Base-by-base conservation (phyloP, 2,113 vertebrate genomes). In the Hipposideros armiger region DNA sequence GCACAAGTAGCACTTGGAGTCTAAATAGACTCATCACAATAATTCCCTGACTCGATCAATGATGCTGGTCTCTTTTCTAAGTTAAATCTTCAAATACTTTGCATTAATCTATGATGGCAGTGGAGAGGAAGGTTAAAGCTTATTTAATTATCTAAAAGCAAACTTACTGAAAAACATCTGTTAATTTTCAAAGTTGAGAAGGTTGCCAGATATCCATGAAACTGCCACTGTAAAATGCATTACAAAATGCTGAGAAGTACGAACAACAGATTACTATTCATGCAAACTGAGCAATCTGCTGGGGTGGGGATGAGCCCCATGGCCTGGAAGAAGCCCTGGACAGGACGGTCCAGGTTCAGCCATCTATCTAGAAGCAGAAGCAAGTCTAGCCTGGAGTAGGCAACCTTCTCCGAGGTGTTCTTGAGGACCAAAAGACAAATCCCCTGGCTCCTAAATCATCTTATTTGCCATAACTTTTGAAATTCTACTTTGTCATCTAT, bases 121-220 rank as follows among this genome's bases (percentile, higher is more conserved):
- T 72, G 17, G 10, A 88, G n/a, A 36, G 62, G 26, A 92, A 94
- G 62, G 42, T 78, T 66, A 72, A 78, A 83, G 69, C 36, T 50
- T 72, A 40, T 14, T 93, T 62, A 90, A 66, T 87, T 47, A 82
- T n/a, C 56, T 96, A 78, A 84, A 90, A 92, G 45, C 47, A 74
- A 83, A 58, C 40, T 87, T 74, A 92, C 24, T 87, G 95, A 50
- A 89, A 86, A 89, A 60, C 5, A 36, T 24, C 28, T 86, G 70
- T 70, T 84, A 80, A 69, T 88, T 76, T 81, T 89, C n/a, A 67
- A 93, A 93, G 82, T 6, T 45, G 50, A 90, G 70, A 90, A 19
- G 50, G 7, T 78, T 94, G 30, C 30, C 58, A 82, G 54, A 60
- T 45, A 42, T 30, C 32, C 4, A 4, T 15, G 40, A 78, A 32